phyloP scores from a whole-genome alignment of 1,140 invertebrate species.

The Mylabris phalerata region DNA sequence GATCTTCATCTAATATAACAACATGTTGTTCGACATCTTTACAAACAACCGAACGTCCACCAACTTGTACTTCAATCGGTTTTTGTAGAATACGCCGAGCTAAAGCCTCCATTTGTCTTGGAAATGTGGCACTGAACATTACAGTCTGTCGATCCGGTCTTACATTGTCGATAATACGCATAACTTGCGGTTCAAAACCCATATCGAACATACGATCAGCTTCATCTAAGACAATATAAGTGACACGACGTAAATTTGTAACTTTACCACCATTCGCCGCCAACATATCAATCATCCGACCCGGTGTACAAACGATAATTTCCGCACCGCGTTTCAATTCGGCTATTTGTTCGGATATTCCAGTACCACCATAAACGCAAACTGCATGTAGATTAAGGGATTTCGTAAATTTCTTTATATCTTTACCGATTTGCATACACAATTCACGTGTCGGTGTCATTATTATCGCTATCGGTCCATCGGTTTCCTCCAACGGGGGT shows the following conservation, averaged over 20 bases:
- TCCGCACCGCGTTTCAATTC: constrained; percentile 94
- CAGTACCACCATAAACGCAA: constrained; percentile 98
- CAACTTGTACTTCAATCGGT: constrained; percentile 98
- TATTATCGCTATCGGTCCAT: constrained; percentile 94
- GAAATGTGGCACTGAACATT: constrained; percentile 98
- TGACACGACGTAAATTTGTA: constrained; percentile 91
- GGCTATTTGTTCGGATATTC: constrained; percentile 95
- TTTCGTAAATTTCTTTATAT: constrained; percentile 94
- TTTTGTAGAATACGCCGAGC: constrained; percentile 88
- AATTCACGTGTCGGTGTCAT: constrained; percentile 98
- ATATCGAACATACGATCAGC: constrained; percentile 64
- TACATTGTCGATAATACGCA: constrained; percentile 96
- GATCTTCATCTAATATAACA: constrained; percentile 89
- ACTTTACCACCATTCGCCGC: constrained; percentile 96
- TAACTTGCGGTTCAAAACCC: constrained; percentile 99
- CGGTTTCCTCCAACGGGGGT: constrained; percentile 83
- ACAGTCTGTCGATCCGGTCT: constrained; percentile 96
- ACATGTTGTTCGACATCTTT: constrained; percentile 97
- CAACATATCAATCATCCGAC: constrained; percentile 99
- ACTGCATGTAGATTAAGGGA: constrained; percentile 79
- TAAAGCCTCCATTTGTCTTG: constrained; percentile 97
- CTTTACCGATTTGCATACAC: constrained; percentile 98
- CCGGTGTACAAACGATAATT: constrained; percentile 98
- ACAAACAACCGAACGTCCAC: constrained; percentile 94
- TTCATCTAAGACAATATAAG: constrained; percentile 93